These are phyloP conservation scores for Thymelicus lineola DNA, from an alignment of 2,888 invertebrate genomes.

Conservation along the genomic window DNA sequence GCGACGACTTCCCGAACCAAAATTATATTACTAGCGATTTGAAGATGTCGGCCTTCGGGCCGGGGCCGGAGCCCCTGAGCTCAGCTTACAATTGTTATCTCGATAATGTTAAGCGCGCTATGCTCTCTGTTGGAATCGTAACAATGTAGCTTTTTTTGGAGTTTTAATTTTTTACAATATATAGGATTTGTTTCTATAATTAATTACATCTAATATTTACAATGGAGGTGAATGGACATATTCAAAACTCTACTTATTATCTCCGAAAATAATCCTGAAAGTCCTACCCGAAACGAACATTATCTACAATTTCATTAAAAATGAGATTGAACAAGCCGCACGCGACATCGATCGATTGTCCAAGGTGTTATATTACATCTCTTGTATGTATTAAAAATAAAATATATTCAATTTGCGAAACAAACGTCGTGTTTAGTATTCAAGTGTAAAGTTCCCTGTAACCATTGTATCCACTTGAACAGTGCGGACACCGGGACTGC, in stretches of 20 bases:
- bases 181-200: constrained; percentile 84
- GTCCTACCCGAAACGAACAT: constrained; percentile 82
- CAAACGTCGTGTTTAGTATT: constrained; percentile 17
- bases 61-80: constrained; percentile 35
- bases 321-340: constrained; percentile 51
- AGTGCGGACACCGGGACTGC: neutral
- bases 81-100: constrained; percentile 74
- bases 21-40: constrained; percentile 57
- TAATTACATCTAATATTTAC: constrained; percentile 85
- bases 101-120: constrained; percentile 66
- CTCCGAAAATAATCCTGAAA: constrained; percentile 73
- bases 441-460: constrained; percentile 27
- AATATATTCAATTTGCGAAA: constrained; percentile 26
- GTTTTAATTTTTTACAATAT: constrained; percentile 84
- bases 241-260: constrained; percentile 80
- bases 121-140: constrained; percentile 73
- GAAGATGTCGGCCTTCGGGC: constrained; percentile 41
- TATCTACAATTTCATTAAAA: constrained; percentile 82
- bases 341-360: constrained; percentile 23
- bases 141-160: constrained; percentile 84
- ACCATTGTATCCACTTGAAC: constrained; percentile 31
- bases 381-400: constrained; percentile 23
- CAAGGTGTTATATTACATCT: constrained; percentile 1
- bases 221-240: constrained; percentile 84
- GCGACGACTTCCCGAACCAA: constrained; percentile 76